Evolutionary conservation across 2,888 invertebrate species (phyloP), one percentile per base, ranked within the genome.

Genomic region (Caenorhabditis sp.): DNA sequence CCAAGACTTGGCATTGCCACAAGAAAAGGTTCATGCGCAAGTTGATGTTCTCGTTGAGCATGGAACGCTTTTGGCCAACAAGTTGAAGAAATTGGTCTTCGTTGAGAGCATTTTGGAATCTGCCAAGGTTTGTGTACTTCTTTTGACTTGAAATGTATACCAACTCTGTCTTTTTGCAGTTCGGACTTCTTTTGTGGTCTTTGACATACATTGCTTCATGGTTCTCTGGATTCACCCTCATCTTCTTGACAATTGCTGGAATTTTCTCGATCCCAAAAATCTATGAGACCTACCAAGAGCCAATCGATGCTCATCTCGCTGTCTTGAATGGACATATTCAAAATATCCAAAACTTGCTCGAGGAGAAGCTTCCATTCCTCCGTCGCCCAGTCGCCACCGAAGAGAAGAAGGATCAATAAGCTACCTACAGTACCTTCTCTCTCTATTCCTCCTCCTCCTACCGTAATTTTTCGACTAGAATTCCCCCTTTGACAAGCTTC

Each of bases 191-290:
- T 87, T 91, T 97, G 89, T 97, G 96, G 96, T 93, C 93, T 88
- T 92, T 97, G 90, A 97, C 97, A 75, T 97, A 97, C 90, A 91
- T 97, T 88, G 97, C 97, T 88, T 93, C 95, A 87, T 97, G 95
- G 94, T 97, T 99, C 92, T 97, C 97, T 90, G 97, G 97, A 90
- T 94, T 97, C 93, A 96, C 97, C 85, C 92, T 99, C 87, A 92
- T 97, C 88, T 95, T 97, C 88, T 92, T 97, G 88, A 93, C 81
- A 25, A 70, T 87, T 38, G 70, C 85, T 63, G 83, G 83, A 49
- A 64, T 83, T 53, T 87, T 87, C 84, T 76, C 85, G 14, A 65
- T 87, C 54, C 87, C 87, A 65, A 87, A 87, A 76, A 65, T 84
- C 60, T 87, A 87, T 76, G 87, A 87, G 64, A 70, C 85, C 38